Percentiles rank a stretch among this genome's conserved stretches.
Conservation (phyloP, 2,113 vertebrate species). For the Chamaea fasciata region DNA sequence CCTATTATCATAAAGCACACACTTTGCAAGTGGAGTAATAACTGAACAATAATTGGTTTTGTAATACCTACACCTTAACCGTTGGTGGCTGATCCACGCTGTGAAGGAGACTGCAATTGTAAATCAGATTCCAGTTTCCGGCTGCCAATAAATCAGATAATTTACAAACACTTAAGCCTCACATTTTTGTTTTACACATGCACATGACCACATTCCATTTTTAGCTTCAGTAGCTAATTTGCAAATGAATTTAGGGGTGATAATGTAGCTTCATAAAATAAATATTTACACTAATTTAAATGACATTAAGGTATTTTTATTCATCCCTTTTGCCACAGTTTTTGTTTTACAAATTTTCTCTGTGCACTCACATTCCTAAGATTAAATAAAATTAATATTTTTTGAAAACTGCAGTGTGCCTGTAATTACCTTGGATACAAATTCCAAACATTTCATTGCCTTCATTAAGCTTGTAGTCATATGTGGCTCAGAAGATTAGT, state of each 20-base stretch:
- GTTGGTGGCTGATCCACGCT: background rate
- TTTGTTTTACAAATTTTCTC: background rate
- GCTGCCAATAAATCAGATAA: background rate
- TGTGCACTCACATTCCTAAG: background rate
- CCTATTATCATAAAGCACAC: background rate
- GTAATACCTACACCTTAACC: background rate
- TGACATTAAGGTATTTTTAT: background rate
- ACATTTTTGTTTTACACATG: background rate
- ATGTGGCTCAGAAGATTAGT: background rate
- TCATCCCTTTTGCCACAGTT: background rate
- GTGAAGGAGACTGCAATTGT: background rate
- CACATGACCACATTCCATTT: background rate
- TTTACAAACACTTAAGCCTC: background rate
- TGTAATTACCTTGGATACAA: background rate
- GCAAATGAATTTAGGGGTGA: background rate
- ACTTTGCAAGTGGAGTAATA: background rate
- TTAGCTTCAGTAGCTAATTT: background rate
- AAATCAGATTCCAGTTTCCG: background rate
- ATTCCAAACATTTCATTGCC: background rate
- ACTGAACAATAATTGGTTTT: background rate
- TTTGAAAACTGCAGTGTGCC: background rate
- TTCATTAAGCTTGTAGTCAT: background rate
- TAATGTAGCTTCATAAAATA: background rate
- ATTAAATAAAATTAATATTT: constrained; percentile 8
- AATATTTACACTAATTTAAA: background rate